Evolutionary conservation across 2,113 vertebrate genomes (phyloP), one percentile per base, ranked within the genome.

Genomic region (Phrynosoma blainvillii): DNA sequence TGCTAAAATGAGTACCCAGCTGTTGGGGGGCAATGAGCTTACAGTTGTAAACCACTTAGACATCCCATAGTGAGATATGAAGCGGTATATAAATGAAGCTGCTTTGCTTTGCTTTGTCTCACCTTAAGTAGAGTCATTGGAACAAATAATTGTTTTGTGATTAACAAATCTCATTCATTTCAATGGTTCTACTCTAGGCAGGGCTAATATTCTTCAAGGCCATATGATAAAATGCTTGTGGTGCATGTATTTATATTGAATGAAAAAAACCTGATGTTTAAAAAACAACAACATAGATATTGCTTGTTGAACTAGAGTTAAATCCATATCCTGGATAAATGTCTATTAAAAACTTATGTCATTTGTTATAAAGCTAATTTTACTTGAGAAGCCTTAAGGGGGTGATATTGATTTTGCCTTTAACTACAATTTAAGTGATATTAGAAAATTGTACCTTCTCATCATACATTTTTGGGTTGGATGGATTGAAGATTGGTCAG

Each of bases 241-340:
- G 70, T n/a, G 81, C 52, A 13, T 89, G 13, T 32, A 88, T 76
- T 87, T 0, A 5, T 27, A 14, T 2, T 89, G 9, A 73, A 82
- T 21, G 3, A 54, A 21, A 0, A 40, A 54, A 21, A 0, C 52
- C 84, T 0, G 0, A 27, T 0, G 16, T 73, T 56, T 70, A 13
- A 59, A 40, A 85, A 47, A 82, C 36, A 36, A 36, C 36, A 36
- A 36, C 36, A 5, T n/a, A 59, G 68, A 77, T 6, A 62, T 12
- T 87, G 4, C 0, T 74, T 0, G 5, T 74, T 82, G 23, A 90
- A 88, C 79, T 9, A 6, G 9, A 23, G 7, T 74, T 54, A 40
- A 59, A n/a, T 84, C 2, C 13, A 9, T 73, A 0, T 62, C 87
- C 73, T 87, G 81, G 0, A 0, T 52, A 73, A 84, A 89, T 32